phyloP scores from a whole-genome alignment of 2,797 vertebrate genomes.

The Poecile montanus region DNA sequence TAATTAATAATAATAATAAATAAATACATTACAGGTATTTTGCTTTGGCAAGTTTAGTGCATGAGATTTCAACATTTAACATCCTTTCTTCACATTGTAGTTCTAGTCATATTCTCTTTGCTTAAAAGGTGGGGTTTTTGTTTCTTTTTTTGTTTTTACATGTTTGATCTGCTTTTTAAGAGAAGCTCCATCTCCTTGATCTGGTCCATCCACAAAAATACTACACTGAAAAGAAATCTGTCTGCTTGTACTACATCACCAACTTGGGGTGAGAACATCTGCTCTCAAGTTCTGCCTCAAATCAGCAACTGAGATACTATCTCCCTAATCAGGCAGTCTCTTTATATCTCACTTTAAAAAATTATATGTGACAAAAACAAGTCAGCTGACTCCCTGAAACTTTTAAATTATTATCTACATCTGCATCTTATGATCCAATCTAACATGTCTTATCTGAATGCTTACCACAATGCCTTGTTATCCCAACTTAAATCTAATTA shows the following conservation, averaged over 20 bases:
- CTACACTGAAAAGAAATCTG: neutral
- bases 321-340: neutral
- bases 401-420: neutral
- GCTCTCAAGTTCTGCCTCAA: neutral
- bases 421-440: neutral
- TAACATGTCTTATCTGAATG: neutral
- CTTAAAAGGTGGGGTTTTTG: neutral
- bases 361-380: neutral
- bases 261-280: neutral
- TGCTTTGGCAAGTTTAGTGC: neutral
- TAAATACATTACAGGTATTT: neutral
- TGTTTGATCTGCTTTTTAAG: neutral
- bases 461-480: neutral
- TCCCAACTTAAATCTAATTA: neutral
- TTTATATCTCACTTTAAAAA: neutral
- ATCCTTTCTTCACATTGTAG: neutral
- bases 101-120: neutral
- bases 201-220: neutral
- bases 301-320: neutral
- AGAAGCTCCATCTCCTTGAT: neutral
- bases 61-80: neutral
- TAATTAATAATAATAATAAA: too few species aligned
- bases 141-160: neutral
- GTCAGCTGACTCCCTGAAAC: neutral
- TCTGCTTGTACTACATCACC: neutral